Evolutionary conservation across 2,113 vertebrate species (phyloP), one percentile per base, ranked within the genome.

Genomic region (Dendrocopos noguchii): DNA sequence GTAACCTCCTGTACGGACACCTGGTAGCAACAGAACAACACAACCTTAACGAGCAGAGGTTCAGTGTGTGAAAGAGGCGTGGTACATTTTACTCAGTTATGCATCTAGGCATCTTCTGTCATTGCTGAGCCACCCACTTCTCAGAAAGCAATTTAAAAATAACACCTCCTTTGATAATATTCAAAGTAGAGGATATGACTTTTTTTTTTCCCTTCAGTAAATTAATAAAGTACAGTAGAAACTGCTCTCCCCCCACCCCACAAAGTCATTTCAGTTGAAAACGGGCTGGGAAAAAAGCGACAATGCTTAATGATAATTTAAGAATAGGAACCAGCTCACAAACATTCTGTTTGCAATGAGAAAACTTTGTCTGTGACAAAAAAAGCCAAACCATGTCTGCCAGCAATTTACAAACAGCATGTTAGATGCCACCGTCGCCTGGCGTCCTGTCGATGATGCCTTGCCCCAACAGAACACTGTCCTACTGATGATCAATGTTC

Each of bases 211-310:
- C 72, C 76, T 85, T 91, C 88, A 76, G 71, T 90, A 94, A 96
- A 89, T 93, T 93, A 93, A 88, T 91, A 94, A 91, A 84, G 70
- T 95, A 96, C 61, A 91, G 70, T 84, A 97, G 47, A 87, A 91
- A 83, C 25, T 61, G 70, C 92, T 72, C 96, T 92, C 11, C 24
- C 46, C 46, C 46, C 18, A 9, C 16, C 18, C 46, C 21, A 86
- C 87, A 74, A 84, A 92, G 78, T 94, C 21, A 91, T 65, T 93
- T 77, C 68, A 88, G 42, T 94, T 95, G 91, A 91, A 95, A 92
- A 87, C 84, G 61, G 53, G 33, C 55, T 83, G 92, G 94, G 96
- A 82, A 96, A 80, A 95, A 68, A 94, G 82, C 39, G 72, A 79
- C 59, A 93, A 83, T 50, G 60, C 57, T 75, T n/a, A 59, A 90